Base-by-base conservation (phyloP, 2,797 vertebrate species). In the Ambastaia sidthimunki region DNA sequence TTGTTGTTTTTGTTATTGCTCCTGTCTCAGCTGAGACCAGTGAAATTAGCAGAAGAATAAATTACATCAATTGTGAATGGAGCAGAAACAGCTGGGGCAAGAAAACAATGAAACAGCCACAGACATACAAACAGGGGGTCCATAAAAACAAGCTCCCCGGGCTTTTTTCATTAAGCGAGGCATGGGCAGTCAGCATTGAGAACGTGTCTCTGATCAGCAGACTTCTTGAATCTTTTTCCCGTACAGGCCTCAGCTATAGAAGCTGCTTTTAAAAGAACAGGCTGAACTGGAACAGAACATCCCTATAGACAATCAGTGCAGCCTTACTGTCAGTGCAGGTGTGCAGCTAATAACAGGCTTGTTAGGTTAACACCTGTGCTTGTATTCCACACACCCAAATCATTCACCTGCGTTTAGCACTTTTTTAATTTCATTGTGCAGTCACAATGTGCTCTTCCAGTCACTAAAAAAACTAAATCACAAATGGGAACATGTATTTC, bases 11-110 rank as follows among this genome's bases (percentile, higher is more conserved):
- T 86, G 86, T 86, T 89, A 89, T 87, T 90, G 86, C 84, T 86
- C 91, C 66, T 74, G 84, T 91, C 89, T 89, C 89, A 92, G 91
- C 91, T 90, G 87, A 91, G 89, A 90, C 90, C 89, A 91, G 92
- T 90, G 91, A 93, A 84, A 93, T 89, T 90, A 92, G 89, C 91
- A 92, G 89, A 92, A 89, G 86, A 91, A 92, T 91, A 90, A 93
- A 92, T 91, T 91, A 91, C 88, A 92, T 93, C 92, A 90, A 92
- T 91, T 90, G 89, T 89, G 83, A 84, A 89, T 85, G 84, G 63
- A 90, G 89, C 87, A 90, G 89, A 92, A 82, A 93, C 92, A 93
- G 91, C 91, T 93, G 92, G 89, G 89, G 89, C 88, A 87, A 92
- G 88, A 89, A 87, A 86, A 87, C 89, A 87, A 88, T 87, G 87